phyloP scores from a whole-genome alignment of 2,113 vertebrate genomes.

The Chlamydotis undulata region DNA sequence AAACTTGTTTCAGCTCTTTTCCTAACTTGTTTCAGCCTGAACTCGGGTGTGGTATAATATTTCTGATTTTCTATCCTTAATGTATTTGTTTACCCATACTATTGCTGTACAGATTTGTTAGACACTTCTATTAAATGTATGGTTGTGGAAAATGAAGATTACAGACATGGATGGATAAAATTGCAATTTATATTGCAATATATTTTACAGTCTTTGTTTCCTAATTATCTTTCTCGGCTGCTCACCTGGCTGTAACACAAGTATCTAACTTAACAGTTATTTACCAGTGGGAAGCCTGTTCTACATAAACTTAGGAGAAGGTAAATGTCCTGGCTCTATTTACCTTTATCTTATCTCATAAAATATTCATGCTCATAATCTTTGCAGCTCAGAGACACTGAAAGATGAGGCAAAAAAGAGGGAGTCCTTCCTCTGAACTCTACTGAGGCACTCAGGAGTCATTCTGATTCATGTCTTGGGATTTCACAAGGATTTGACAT shows the following conservation, averaged over 20 bases:
- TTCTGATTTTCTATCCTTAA: not conserved
- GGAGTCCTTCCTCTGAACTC: not conserved
- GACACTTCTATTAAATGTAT: not conserved
- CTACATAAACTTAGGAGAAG: not conserved
- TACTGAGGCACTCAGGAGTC: not conserved
- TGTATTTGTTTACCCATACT: not conserved
- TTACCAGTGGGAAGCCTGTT: not conserved
- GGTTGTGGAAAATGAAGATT: not conserved
- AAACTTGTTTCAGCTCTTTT: not conserved
- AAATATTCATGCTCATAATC: not conserved
- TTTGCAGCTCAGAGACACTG: not conserved
- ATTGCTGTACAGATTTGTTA: not conserved
- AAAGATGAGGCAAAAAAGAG: not conserved
- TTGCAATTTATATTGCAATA: not conserved
- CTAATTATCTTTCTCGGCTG: not conserved
- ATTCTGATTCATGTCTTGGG: slow-evolving; percentile 1
- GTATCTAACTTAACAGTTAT: not conserved
- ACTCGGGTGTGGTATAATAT: too few species aligned
- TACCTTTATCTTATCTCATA: not conserved
- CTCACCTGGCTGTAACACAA: not conserved
- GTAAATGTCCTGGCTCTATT: not conserved
- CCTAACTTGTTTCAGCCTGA: not conserved
- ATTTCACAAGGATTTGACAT: slow-evolving; percentile 46
- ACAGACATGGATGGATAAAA: not conserved
- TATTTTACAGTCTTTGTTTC: not conserved